Evolutionary conservation across 2,113 vertebrate species (phyloP).

Genomic region (Asarcornis scutulata): DNA sequence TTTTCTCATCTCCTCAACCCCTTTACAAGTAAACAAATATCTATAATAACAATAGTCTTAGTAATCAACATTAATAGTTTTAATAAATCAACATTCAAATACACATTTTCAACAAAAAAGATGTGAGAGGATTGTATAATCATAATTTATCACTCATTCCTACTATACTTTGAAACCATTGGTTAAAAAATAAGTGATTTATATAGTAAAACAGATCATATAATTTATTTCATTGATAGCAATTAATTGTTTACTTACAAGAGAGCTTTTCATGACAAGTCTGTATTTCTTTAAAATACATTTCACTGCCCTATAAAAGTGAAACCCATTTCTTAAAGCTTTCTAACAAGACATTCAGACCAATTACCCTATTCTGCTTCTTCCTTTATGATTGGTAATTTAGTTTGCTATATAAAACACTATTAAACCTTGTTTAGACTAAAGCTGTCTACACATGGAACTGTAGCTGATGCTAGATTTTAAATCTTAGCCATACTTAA

Average conservation of each 20-base stretch:
- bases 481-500: neutral
- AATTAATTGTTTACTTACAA: neutral
- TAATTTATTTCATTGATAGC: conserved; percentile 1
- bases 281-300: neutral
- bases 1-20: neutral
- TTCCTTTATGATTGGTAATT: conserved; percentile 40
- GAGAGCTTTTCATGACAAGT: neutral
- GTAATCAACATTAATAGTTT: neutral
- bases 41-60: neutral
- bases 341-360: conserved; percentile 16
- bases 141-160: neutral
- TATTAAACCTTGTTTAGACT: conserved; percentile 27
- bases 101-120: neutral
- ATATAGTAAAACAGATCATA: neutral
- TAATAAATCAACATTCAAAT: neutral
- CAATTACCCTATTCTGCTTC: conserved; percentile 20
- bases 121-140: neutral
- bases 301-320: conserved; percentile 31
- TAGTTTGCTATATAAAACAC: conserved; percentile 24
- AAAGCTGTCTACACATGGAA: neutral
- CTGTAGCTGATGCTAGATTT: conserved; percentile 12
- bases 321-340: neutral
- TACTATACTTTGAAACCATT: neutral
- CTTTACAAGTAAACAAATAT: neutral
- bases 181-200: neutral